A percentile compares a stretch with the other conserved stretches of the same genome.
Evolutionary conservation across 2,113 vertebrate species (phyloP).

Genomic region (Jacana jacana): DNA sequence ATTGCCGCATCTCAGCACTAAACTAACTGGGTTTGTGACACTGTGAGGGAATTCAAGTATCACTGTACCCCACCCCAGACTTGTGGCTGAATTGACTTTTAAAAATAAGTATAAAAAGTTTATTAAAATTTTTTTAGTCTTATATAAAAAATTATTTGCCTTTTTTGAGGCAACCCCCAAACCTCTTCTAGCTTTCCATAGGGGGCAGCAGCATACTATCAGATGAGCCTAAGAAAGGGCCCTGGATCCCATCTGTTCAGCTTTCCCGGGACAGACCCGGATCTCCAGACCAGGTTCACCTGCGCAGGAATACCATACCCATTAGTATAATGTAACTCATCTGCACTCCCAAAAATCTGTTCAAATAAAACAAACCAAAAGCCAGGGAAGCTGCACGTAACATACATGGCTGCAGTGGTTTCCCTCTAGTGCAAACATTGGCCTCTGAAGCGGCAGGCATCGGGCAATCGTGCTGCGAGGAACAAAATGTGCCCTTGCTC

Average conservation of each 20-base stretch:
- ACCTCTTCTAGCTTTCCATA: background rate
- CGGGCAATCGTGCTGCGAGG: accelerated
- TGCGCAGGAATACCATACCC: background rate
- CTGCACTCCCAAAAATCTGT: background rate
- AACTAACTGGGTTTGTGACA: background rate
- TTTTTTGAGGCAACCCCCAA: constrained; percentile 3
- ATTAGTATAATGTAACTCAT: background rate
- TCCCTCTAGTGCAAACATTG: background rate
- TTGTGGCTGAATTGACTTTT: background rate
- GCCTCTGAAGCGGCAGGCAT: background rate
- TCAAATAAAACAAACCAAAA: constrained; percentile 1
- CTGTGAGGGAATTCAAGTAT: background rate
- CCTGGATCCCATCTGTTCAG: background rate
- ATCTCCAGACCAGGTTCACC: background rate
- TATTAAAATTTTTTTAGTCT: constrained; percentile 21
- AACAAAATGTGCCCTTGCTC: background rate
- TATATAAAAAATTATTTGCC: background rate
- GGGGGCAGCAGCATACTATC: constrained; percentile 60
- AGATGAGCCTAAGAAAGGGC: background rate
- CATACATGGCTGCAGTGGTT: background rate
- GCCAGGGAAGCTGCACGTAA: background rate
- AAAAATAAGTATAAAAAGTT: constrained; percentile 41
- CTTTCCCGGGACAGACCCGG: background rate
- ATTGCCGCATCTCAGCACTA: background rate
- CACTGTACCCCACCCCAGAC: too few species aligned